These are phyloP conservation scores for Eugnorisma glareosa DNA, from an alignment of 2,888 invertebrate genomes.

Conservation along the genomic window DNA sequence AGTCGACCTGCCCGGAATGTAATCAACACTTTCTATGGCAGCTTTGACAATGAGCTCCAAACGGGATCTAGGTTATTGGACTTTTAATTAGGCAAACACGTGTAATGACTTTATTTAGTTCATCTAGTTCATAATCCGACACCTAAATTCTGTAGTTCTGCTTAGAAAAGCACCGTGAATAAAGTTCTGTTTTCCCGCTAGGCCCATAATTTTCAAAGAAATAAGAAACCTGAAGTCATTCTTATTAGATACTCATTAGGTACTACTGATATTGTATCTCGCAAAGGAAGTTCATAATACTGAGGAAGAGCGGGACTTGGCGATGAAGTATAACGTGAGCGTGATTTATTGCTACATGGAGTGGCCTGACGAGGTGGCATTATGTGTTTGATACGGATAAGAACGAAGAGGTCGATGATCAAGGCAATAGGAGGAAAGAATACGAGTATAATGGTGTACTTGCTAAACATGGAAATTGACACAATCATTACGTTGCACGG, in stretches of 20 bases:
- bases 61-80: slow-evolving; percentile 29
- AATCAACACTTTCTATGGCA: slow-evolving; percentile 40
- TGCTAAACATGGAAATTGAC: slow-evolving; percentile 25
- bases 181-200: neutral
- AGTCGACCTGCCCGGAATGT: slow-evolving; percentile 26
- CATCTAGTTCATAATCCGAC: slow-evolving; percentile 2
- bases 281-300: slow-evolving; percentile 64
- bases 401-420: slow-evolving; percentile 84
- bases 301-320: slow-evolving; percentile 88
- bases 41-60: slow-evolving; percentile 37
- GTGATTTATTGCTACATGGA: slow-evolving; percentile 97
- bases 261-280: slow-evolving; percentile 23
- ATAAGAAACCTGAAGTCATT: slow-evolving; percentile 1
- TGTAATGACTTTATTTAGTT: slow-evolving; percentile 17
- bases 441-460: too few relatives aligned
- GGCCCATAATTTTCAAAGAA: neutral
- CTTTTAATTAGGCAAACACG: slow-evolving; percentile 22
- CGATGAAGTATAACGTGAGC: slow-evolving; percentile 93
- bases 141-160: neutral
- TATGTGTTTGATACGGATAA: slow-evolving; percentile 92
- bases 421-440: slow-evolving; percentile 77
- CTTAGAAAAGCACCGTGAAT: neutral
- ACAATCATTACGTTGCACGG: neutral
- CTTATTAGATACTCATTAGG: neutral
- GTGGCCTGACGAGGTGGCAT: slow-evolving; percentile 97